Conservation (phyloP, 2,888 invertebrate species). For the Tenthredo livida region DNA sequence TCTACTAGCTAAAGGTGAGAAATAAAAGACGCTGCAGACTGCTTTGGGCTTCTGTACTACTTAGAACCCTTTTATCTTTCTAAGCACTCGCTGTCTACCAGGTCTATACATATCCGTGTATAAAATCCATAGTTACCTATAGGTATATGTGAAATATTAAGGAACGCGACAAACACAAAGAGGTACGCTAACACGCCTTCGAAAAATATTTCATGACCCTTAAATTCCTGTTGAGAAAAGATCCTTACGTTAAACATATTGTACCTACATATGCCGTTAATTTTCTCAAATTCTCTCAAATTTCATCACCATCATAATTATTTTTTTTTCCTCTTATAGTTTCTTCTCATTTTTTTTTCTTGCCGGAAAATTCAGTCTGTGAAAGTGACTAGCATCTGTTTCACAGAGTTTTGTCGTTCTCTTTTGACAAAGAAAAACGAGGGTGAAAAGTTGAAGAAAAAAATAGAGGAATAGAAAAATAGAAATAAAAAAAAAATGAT, state of each 20-base stretch:
- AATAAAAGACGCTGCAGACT: constrained; percentile 33
- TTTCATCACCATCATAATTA: background rate
- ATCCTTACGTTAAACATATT: background rate
- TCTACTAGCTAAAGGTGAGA: constrained; percentile 7
- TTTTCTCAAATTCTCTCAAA: background rate
- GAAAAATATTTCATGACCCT: background rate
- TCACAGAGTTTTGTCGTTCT: background rate
- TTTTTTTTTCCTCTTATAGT: background rate
- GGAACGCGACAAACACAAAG: background rate
- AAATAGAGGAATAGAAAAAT: background rate
- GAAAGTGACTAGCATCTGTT: constrained; percentile 32
- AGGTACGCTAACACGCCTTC: background rate
- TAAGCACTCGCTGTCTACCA: constrained; percentile 19
- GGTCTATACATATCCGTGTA: background rate
- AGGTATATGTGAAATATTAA: background rate
- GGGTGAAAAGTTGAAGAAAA: background rate
- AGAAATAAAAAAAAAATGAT: background rate
- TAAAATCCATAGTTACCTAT: too few relatives aligned
- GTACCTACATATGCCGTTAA: too few relatives aligned
- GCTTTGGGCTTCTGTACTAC: background rate
- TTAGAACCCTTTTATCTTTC: constrained; percentile 31
- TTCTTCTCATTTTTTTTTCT: background rate
- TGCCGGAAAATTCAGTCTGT: background rate
- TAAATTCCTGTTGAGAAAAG: background rate
- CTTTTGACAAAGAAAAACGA: background rate